A percentile compares a stretch with the other conserved stretches of the same genome.
These are phyloP conservation scores for Ceraclea dissimilis DNA, from an alignment of 2,888 invertebrate genomes.

Conservation along the genomic window DNA sequence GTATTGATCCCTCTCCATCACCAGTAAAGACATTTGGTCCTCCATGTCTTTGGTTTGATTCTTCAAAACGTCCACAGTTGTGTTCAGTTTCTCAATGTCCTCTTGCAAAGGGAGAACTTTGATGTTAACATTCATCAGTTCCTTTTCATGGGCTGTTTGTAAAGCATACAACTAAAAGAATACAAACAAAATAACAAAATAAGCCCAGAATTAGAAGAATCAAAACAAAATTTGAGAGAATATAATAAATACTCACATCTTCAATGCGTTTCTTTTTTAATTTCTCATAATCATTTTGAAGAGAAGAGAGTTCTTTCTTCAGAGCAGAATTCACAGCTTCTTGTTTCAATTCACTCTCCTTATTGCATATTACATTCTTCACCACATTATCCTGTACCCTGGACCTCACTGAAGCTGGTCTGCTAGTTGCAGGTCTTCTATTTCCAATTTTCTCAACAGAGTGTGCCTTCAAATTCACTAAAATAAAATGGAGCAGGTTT, in stretches of 20 bases:
- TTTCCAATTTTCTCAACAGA: slow-evolving; percentile 27
- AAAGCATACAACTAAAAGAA: slow-evolving; percentile 64
- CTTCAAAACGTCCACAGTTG: slow-evolving; percentile 44
- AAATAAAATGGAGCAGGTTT: too few species aligned
- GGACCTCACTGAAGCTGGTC: background rate
- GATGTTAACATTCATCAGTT: slow-evolving; percentile 58
- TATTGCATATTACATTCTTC: slow-evolving; percentile 33
- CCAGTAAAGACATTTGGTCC: slow-evolving; percentile 45
- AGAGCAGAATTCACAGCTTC: slow-evolving; percentile 47
- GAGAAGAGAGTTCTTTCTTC: slow-evolving; percentile 59
- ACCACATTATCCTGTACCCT: slow-evolving; percentile 1
- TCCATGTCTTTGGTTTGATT: slow-evolving; percentile 34
- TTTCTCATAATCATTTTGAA: slow-evolving; percentile 68
- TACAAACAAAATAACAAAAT: slow-evolving; percentile 5
- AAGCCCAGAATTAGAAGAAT: background rate
- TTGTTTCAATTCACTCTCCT: slow-evolving; percentile 42
- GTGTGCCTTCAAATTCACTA: slow-evolving; percentile 39
- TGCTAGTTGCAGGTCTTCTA: slow-evolving; percentile 9
- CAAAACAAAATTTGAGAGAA: background rate
- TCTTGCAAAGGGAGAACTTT: slow-evolving; percentile 52
- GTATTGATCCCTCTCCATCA: slow-evolving; percentile 49
- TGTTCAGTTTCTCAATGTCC: slow-evolving; percentile 51
- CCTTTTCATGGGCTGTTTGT: slow-evolving; percentile 65
- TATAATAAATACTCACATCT: slow-evolving; percentile 54
- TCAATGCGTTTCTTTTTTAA: slow-evolving; percentile 71